Base-by-base conservation (phyloP, 2,888 invertebrate genomes). In the Troides aeacus region DNA sequence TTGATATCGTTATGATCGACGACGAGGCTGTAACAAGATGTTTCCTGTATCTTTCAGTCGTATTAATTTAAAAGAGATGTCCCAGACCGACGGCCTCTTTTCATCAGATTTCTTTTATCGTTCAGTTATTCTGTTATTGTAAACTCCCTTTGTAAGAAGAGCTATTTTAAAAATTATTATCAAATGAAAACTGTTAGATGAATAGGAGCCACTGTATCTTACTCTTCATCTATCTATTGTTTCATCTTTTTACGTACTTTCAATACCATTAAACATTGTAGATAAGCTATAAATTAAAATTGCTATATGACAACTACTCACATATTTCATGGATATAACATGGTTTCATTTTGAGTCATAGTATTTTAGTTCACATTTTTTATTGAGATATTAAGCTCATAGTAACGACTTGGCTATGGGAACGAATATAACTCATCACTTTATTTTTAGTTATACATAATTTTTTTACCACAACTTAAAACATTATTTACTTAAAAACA, bases 41-140 rank as follows among this genome's bases (percentile, higher is more conserved):
- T 65, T 69, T 65, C 69, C 65, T 69, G 69, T 36, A 57, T 66
- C 62, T 69, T 62, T 69, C 62, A 66, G 58, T 62, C 15, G 36
- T 62, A 58, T 53, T 68, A 18, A 69, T 69, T 69, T 69, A 62
- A 65, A 69, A 66, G 69, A 62, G 69, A 69, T 65, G 65, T 62
- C 56, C 17, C 65, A 61, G 39, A 6, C 42, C 30, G 30, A 21
- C 46, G 62, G 62, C 50, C 62, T 62, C 62, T 53, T 62, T 65
- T 62, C 10, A 56, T 65, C 36, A 10, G 23, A 36, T 53, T 62
- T 53, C 39, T 24, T 42, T 62, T 50, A 62, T 58, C 57, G 30
- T 56, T 62, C 64, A 57, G 39, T 56, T 64, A 64, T 69, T 66
- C 30, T 62, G 50, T 70, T 66, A 62, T 70, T 70, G 65, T 62